Evolutionary conservation across 2,113 vertebrate species (phyloP).

Genomic region (Megatriorchis doriae): DNA sequence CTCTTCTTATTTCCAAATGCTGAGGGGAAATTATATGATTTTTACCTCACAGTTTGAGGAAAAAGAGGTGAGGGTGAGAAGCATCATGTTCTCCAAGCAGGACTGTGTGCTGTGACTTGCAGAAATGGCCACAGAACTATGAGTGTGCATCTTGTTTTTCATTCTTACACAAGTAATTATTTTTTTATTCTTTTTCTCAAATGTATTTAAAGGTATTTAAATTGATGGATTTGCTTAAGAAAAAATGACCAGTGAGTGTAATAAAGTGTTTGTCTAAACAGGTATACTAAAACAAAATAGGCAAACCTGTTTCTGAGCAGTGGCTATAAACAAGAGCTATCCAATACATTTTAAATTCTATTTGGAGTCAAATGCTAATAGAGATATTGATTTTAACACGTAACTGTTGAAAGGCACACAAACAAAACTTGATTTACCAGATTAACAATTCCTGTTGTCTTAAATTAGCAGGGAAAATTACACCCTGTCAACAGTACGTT

Average conservation of each 20-base stretch:
- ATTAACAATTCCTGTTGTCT: neutral
- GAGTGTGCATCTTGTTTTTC: neutral
- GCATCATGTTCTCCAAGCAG: neutral
- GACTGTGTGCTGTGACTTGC: neutral
- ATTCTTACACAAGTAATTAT: neutral
- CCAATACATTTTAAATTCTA: neutral
- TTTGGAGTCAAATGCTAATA: neutral
- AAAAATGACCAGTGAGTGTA: neutral
- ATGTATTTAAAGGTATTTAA: neutral
- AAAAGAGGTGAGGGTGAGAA: neutral
- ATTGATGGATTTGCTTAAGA: neutral
- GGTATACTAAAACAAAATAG: neutral
- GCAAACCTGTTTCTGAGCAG: neutral
- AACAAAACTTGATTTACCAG: neutral
- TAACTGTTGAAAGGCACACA: neutral
- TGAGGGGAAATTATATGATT: neutral
- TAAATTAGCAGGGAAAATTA: conserved; percentile 15
- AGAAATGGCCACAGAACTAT: neutral
- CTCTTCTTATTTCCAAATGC: neutral
- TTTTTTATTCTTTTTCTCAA: neutral
- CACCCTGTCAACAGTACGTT: neutral
- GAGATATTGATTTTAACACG: neutral
- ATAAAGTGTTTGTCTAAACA: neutral
- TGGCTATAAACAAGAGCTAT: neutral
- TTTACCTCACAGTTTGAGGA: neutral